Conservation (phyloP, 1,140 invertebrate genomes). For the Eupeodes corollae region DNA sequence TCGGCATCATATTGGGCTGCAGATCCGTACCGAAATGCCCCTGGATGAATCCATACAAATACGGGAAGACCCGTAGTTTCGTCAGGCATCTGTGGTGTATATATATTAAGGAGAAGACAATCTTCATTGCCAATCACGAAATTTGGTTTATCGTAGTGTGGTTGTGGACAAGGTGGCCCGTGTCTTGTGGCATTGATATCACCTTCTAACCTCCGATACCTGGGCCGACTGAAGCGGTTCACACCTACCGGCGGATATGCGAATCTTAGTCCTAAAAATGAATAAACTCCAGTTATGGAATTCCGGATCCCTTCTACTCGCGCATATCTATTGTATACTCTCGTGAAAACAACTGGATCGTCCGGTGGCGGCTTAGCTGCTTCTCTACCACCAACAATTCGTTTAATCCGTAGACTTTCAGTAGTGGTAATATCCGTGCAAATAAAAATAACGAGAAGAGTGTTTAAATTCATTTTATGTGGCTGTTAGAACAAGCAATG, state of each 20-base stretch:
- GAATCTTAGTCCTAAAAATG: slow-evolving; percentile 58
- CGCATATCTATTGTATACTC: slow-evolving; percentile 41
- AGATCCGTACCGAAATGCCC: slow-evolving; percentile 51
- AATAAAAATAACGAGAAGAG: too few species aligned
- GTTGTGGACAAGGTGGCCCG: slow-evolving; percentile 46
- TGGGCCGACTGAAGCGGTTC: slow-evolving; percentile 47
- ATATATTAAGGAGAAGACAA: slow-evolving; percentile 68
- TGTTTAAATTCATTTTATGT: too few species aligned
- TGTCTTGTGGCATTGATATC: slow-evolving; percentile 43
- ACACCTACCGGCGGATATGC: slow-evolving; percentile 51
- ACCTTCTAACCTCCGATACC: slow-evolving; percentile 39
- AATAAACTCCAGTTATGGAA: slow-evolving; percentile 40
- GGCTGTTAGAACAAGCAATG: too few species aligned
- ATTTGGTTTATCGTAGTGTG: slow-evolving; percentile 30
- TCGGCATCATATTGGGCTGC: slow-evolving; percentile 51
- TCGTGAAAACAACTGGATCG: slow-evolving; percentile 46
- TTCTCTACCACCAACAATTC: slow-evolving; percentile 46
- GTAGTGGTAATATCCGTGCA: too few species aligned
- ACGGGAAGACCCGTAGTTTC: slow-evolving; percentile 44
- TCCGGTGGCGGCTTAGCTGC: slow-evolving; percentile 44
- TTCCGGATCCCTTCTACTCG: slow-evolving; percentile 41
- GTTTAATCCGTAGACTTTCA: slow-evolving; percentile 30
- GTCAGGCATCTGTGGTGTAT: slow-evolving; percentile 51
- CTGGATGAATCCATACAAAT: slow-evolving; percentile 51
- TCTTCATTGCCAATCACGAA: slow-evolving; percentile 51